Percentiles rank a stretch among this genome's conserved stretches.
These are phyloP conservation scores for Cancer borealis DNA, from an alignment of 2,888 invertebrate species.

Conservation along the genomic window DNA sequence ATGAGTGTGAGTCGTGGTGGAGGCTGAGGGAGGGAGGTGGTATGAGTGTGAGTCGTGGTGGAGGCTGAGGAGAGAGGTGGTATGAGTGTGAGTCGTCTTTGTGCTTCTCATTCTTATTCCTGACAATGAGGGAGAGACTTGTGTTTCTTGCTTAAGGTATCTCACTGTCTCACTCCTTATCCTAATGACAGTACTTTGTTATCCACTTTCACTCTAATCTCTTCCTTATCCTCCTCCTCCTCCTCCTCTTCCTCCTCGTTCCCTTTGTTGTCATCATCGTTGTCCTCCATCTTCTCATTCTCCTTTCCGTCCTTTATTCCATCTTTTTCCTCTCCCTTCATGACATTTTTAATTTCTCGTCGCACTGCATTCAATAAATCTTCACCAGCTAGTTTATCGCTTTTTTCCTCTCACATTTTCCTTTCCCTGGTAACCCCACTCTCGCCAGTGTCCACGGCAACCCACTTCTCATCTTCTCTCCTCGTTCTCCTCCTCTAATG, in stretches of 20 bases:
- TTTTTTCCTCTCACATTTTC: slow-evolving; percentile 23
- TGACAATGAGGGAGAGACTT: neutral
- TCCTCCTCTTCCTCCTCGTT: neutral
- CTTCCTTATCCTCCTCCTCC: neutral
- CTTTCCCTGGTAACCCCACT: neutral
- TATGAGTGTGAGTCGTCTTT: neutral
- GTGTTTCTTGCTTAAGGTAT: neutral
- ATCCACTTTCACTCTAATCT: neutral
- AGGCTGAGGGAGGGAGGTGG: neutral
- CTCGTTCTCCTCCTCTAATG: slow-evolving; percentile 41
- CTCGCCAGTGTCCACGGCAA: slow-evolving; percentile 1
- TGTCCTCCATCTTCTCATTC: neutral
- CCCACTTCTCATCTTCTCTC: slow-evolving; percentile 33
- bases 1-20: neutral
- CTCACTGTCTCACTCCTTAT: neutral
- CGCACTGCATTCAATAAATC: slow-evolving; percentile 1
- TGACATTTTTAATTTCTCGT: neutral
- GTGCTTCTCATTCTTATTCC: neutral
- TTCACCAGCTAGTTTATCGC: neutral
- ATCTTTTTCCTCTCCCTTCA: neutral
- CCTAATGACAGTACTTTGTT: slow-evolving; percentile 6
- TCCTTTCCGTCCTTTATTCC: neutral
- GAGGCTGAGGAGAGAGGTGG: neutral
- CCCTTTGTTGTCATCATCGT: neutral
- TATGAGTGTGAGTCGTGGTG: neutral